phyloP scores from a whole-genome alignment of 2,888 invertebrate genomes.

The Phyto melanocephala region DNA sequence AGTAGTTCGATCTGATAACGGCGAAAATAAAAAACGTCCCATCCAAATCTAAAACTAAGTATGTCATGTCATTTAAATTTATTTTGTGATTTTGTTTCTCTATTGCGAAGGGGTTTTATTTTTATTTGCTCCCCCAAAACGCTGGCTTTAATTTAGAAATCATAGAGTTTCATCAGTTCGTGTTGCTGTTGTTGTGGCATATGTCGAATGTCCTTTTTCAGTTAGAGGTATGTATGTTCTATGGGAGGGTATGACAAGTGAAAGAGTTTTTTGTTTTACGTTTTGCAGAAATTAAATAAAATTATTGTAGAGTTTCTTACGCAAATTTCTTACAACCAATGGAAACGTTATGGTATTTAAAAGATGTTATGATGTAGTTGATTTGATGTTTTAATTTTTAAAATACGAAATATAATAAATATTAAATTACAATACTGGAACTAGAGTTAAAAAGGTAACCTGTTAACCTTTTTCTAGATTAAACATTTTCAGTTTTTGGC shows the following conservation, averaged over 20 bases:
- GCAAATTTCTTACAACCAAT: too few relatives aligned
- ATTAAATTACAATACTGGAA: too few relatives aligned
- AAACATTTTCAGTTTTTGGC: too few relatives aligned
- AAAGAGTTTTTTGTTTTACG: background rate
- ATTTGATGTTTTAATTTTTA: too few relatives aligned
- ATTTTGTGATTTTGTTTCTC: background rate
- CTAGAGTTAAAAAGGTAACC: too few relatives aligned
- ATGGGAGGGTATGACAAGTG: background rate
- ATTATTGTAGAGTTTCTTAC: too few relatives aligned
- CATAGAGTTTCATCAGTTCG: slow-evolving; percentile 51
- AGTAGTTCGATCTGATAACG: slow-evolving; percentile 50
- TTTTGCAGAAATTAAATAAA: too few relatives aligned
- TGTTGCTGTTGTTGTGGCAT: slow-evolving; percentile 8
- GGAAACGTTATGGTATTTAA: too few relatives aligned
- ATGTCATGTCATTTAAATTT: slow-evolving; percentile 17
- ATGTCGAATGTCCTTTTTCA: slow-evolving; percentile 33
- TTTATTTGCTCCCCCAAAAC: background rate
- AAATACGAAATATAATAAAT: too few relatives aligned
- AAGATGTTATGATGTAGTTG: too few relatives aligned
- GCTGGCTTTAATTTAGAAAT: slow-evolving; percentile 49
- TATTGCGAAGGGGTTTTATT: background rate
- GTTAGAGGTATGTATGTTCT: background rate
- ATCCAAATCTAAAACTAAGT: slow-evolving; percentile 30
- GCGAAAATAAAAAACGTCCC: background rate
- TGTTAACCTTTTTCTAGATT: too few relatives aligned